phyloP scores from a whole-genome alignment of 1,140 invertebrate genomes.

The Bradynema listronoti region DNA sequence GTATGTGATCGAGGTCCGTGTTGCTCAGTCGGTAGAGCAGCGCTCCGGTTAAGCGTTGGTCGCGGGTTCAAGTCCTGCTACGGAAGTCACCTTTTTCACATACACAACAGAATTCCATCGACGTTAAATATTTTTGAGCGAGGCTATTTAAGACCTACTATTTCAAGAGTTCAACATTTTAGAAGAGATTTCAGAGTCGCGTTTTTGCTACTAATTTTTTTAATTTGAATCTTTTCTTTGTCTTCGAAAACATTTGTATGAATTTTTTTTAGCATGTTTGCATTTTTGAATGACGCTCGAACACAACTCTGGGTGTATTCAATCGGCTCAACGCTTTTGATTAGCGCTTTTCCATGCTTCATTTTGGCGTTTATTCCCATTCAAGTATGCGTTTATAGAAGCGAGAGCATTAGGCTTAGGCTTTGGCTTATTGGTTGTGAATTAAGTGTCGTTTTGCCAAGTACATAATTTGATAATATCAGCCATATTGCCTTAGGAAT shows the following conservation, averaged over 20 bases:
- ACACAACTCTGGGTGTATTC: conserved; percentile 40
- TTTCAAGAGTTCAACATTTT: not conserved
- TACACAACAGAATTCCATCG: not conserved
- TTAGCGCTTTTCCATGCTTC: conserved; percentile 68
- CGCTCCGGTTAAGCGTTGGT: too few species aligned
- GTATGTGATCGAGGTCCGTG: too few species aligned
- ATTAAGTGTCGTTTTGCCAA: too few species aligned
- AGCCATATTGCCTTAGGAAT: too few species aligned
- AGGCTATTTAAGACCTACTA: not conserved
- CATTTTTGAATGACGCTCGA: conserved; percentile 41
- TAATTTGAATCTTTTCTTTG: not conserved
- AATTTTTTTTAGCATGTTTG: conserved; percentile 26
- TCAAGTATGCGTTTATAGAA: too few species aligned
- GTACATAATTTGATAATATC: too few species aligned
- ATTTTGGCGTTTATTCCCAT: conserved; percentile 87
- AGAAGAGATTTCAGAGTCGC: too few species aligned
- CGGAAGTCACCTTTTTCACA: not conserved
- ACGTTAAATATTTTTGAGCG: not conserved
- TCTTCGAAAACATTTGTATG: not conserved
- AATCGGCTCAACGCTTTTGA: conserved; percentile 39
- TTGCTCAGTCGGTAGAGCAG: too few species aligned
- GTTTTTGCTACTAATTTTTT: not conserved
- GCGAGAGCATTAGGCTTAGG: too few species aligned
- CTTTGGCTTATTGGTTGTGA: too few species aligned
- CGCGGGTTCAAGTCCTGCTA: too few species aligned